A percentile compares a stretch with the other conserved stretches of the same genome.
phyloP scores from a whole-genome alignment of 2,888 invertebrate genomes.

The Leptothorax acervorum region DNA sequence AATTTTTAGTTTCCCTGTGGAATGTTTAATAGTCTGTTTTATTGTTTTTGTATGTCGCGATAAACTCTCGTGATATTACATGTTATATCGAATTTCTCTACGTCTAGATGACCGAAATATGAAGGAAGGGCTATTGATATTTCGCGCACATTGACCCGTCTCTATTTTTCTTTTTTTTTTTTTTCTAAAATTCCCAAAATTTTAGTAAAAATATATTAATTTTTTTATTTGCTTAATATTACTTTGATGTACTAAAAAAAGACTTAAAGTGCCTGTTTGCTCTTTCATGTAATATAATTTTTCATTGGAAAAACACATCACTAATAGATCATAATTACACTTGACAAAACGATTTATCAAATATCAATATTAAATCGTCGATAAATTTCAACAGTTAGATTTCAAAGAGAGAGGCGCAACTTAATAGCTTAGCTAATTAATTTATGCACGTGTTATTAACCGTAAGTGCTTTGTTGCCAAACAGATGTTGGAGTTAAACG shows the following conservation, averaged over 20 bases:
- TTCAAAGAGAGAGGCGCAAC: neutral
- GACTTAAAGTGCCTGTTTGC: neutral
- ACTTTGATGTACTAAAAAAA: neutral
- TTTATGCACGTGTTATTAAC: constrained; percentile 12
- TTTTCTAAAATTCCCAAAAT: constrained; percentile 1
- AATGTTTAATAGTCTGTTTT: constrained; percentile 18
- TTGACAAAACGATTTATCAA: neutral
- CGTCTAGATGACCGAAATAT: neutral
- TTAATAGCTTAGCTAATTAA: constrained; percentile 22
- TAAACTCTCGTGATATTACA: constrained; percentile 28
- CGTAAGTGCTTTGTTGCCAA: constrained; percentile 12
- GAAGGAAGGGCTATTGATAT: neutral
- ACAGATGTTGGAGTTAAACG: constrained; percentile 23
- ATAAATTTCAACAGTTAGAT: neutral
- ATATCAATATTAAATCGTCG: neutral
- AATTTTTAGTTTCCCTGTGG: neutral
- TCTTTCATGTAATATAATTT: neutral
- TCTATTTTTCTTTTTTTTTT: neutral
- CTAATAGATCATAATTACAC: neutral
- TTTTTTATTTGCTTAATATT: neutral
- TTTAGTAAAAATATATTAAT: constrained; percentile 10
- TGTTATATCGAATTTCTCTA: constrained; percentile 18
- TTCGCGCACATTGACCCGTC: neutral
- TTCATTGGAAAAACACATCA: neutral
- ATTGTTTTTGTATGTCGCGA: neutral